Conservation (phyloP, 2,113 vertebrate genomes). For the Accipiter cooperii region DNA sequence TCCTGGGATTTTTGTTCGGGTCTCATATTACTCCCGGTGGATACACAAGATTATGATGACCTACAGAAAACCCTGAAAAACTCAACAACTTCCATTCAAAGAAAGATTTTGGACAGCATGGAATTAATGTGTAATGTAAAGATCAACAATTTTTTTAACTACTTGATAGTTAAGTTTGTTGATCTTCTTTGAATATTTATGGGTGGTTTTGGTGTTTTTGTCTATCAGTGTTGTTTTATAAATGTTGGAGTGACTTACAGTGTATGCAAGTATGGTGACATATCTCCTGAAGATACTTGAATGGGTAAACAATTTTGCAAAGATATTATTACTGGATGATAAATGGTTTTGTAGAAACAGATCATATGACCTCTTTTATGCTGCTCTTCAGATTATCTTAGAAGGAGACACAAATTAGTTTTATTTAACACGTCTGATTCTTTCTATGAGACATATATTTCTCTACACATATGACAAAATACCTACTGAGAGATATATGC, state of each 20-base stretch:
- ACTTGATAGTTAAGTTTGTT: conserved; percentile 73
- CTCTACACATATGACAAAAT: conserved; percentile 1
- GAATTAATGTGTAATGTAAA: conserved; percentile 55
- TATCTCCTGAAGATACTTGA: conserved; percentile 85
- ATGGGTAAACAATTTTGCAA: conserved; percentile 68
- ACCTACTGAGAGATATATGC: neutral
- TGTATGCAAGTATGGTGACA: conserved; percentile 74
- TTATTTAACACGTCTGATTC: neutral
- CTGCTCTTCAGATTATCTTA: conserved; percentile 63
- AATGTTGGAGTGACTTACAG: conserved; percentile 70
- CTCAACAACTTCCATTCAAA: neutral
- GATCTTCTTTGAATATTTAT: conserved; percentile 74
- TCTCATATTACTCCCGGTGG: conserved; percentile 93
- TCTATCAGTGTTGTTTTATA: conserved; percentile 70
- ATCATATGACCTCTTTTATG: conserved; percentile 49
- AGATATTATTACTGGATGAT: conserved; percentile 50
- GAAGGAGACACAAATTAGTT: conserved; percentile 17
- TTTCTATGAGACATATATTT: conserved; percentile 28
- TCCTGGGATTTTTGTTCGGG: conserved; percentile 90
- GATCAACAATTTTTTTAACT: conserved; percentile 42
- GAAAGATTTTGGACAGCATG: conserved; percentile 41
- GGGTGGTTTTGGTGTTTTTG: conserved; percentile 62
- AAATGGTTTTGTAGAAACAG: conserved; percentile 49
- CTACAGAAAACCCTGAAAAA: conserved; percentile 59
- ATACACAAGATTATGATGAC: conserved; percentile 91